Evolutionary conservation across 2,888 invertebrate genomes (phyloP).

Genomic region (Cheilosia urbana): DNA sequence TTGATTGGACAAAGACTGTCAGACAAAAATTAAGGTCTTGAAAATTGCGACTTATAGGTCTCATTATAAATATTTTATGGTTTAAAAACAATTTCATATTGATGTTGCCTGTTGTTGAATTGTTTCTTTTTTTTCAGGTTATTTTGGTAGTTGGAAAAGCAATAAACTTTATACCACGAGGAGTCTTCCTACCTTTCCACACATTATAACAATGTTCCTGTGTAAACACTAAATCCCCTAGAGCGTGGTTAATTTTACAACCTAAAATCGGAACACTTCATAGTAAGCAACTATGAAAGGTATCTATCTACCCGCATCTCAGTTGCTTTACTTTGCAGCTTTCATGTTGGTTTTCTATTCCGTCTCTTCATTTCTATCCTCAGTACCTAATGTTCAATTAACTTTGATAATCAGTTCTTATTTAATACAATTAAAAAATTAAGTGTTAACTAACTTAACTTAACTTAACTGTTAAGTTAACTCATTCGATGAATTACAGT

Average conservation of each 20-base stretch:
- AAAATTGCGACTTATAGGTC: no score
- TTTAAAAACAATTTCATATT: no score
- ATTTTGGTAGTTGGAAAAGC: no score
- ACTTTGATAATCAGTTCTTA: constrained; percentile 59
- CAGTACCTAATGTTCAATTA: constrained; percentile 55
- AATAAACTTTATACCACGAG: not conserved
- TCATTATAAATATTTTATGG: no score
- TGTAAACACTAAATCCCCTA: constrained; percentile 57
- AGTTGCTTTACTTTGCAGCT: constrained; percentile 5
- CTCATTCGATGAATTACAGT: constrained; percentile 34
- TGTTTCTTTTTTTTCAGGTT: no score
- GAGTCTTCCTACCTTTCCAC: constrained; percentile 7
- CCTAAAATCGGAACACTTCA: constrained; percentile 25
- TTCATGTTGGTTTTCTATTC: constrained; percentile 2
- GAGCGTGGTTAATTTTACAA: constrained; percentile 62
- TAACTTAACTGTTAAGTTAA: no score
- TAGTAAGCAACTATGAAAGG: constrained; percentile 1
- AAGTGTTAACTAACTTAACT: no score
- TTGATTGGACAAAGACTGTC: no score
- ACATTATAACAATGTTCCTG: constrained; percentile 54
- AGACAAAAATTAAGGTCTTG: no score
- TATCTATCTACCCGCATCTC: constrained; percentile 8
- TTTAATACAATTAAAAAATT: constrained; percentile 61
- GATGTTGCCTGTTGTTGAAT: no score
- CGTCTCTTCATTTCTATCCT: not conserved